phyloP scores from a whole-genome alignment of 2,797 vertebrate species.

The Glyptemys insculpta region DNA sequence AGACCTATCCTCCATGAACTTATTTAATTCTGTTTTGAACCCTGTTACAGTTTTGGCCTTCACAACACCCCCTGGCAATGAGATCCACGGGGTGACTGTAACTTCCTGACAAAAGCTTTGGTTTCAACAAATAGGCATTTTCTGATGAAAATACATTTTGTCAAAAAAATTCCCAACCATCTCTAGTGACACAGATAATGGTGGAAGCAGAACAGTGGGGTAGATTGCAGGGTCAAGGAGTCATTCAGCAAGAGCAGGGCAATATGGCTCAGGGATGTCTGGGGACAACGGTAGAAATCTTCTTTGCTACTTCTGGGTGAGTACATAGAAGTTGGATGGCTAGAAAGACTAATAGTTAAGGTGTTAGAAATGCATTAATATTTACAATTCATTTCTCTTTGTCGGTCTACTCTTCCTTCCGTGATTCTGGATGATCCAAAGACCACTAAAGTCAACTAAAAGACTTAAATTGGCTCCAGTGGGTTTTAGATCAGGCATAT shows the following conservation, averaged over 20 bases:
- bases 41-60: not conserved
- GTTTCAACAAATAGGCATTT: not conserved
- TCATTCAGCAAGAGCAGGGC: not conserved
- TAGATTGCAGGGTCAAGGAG: not conserved
- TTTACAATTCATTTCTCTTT: not conserved
- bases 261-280: not conserved
- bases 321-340: not conserved
- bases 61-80: not conserved
- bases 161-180: not conserved
- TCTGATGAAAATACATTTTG: not conserved
- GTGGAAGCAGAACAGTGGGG: not conserved
- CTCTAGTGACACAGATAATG: not conserved
- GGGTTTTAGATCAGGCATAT: not conserved
- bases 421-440: not conserved
- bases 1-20: not conserved
- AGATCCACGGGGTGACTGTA: not conserved
- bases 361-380: not conserved
- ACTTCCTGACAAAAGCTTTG: not conserved
- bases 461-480: not conserved
- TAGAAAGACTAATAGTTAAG: not conserved
- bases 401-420: not conserved
- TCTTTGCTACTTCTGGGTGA: not conserved
- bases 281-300: not conserved
- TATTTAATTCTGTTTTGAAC: not conserved
- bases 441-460: not conserved